These are phyloP conservation scores for Andrena chrysosceles DNA, from an alignment of 2,888 invertebrate genomes.

Conservation along the genomic window DNA sequence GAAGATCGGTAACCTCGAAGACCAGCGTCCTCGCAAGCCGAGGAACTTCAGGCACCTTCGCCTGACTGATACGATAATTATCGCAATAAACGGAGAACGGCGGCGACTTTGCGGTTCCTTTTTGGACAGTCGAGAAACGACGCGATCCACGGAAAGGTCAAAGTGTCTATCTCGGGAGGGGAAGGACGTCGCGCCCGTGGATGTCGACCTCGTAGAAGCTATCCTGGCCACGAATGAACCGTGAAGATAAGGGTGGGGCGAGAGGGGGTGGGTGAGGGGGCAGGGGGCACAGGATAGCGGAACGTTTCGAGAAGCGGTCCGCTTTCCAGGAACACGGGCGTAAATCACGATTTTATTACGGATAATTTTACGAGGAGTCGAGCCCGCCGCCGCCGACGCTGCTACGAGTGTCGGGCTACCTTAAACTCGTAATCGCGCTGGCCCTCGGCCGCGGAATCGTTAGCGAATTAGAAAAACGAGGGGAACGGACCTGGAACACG, in stretches of 20 bases:
- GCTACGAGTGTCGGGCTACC: slow-evolving; percentile 66
- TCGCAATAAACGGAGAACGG: not conserved
- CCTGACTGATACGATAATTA: not conserved
- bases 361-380: slow-evolving; percentile 83
- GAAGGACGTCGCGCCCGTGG: slow-evolving; percentile 34
- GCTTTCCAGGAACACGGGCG: slow-evolving; percentile 80
- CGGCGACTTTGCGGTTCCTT: not conserved
- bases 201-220: slow-evolving; percentile 29
- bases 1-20: too few relatives aligned
- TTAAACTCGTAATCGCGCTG: slow-evolving; percentile 77
- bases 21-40: too few relatives aligned
- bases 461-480: slow-evolving; percentile 67
- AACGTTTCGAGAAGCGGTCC: slow-evolving; percentile 73
- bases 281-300: slow-evolving; percentile 36
- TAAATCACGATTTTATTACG: slow-evolving; percentile 83
- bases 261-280: slow-evolving; percentile 2
- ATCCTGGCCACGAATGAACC: slow-evolving; percentile 37
- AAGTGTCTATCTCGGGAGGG: slow-evolving; percentile 28
- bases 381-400: slow-evolving; percentile 65
- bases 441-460: slow-evolving; percentile 60
- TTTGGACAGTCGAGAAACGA: slow-evolving; percentile 21
- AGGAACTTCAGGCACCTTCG: too few relatives aligned
- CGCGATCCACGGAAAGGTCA: slow-evolving; percentile 54
- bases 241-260: slow-evolving; percentile 35
- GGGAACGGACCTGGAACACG: slow-evolving; percentile 20